Conservation (phyloP, 2,888 invertebrate genomes). For the Vesta saturnalis region DNA sequence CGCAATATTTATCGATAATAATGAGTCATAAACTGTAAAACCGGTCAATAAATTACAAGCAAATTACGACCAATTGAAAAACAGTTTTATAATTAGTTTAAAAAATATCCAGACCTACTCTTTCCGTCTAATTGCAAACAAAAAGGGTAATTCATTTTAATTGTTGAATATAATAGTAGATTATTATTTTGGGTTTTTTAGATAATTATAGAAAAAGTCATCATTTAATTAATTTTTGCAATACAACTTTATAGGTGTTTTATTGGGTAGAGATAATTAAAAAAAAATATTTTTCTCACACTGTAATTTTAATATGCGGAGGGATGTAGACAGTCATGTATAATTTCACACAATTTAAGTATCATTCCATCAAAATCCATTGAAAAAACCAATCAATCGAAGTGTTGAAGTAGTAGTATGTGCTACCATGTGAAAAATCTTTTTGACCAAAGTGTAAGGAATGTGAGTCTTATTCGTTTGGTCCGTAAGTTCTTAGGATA, state of each 20-base stretch:
- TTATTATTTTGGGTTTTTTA: not conserved
- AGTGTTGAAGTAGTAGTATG: conserved; percentile 35
- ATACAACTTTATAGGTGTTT: too few relatives aligned
- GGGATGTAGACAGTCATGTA: conserved; percentile 42
- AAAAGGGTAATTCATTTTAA: not conserved
- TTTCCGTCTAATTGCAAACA: not conserved
- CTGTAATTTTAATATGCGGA: not conserved
- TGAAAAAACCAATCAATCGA: conserved; percentile 50
- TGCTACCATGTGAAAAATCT: conserved; percentile 54
- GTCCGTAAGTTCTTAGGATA: conserved; percentile 50
- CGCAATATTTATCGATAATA: not conserved
- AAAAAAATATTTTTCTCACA: too few relatives aligned
- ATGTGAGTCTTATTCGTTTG: conserved; percentile 36
- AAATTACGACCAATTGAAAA: too few relatives aligned
- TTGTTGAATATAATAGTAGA: not conserved
- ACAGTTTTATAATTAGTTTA: not conserved
- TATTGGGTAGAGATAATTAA: too few relatives aligned
- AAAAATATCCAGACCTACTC: not conserved
- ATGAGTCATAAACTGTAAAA: not conserved
- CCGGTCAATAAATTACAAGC: not conserved
- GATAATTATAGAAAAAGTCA: too few relatives aligned
- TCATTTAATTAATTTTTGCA: too few relatives aligned
- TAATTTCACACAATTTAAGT: conserved; percentile 57
- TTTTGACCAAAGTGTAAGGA: conserved; percentile 40
- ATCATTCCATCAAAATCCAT: conserved; percentile 39